These are phyloP conservation scores for Rhinogobio ventralis DNA, from an alignment of 2,797 vertebrate genomes.

Conservation along the genomic window DNA sequence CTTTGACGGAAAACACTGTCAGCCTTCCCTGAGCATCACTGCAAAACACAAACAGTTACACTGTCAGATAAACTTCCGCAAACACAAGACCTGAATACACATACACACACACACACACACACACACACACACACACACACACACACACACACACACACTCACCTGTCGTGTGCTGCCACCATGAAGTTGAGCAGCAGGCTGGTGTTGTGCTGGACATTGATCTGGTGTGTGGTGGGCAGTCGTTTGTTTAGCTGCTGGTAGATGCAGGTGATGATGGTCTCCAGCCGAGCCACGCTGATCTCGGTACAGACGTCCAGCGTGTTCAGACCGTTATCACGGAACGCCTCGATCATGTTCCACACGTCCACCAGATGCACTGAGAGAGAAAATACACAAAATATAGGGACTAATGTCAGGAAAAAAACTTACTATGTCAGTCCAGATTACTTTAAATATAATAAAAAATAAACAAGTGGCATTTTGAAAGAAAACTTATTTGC, in stretches of 20 bases:
- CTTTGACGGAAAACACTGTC: slow-evolving; percentile 92
- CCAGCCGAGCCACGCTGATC: slow-evolving; percentile 92
- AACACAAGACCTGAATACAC: slow-evolving; percentile 11
- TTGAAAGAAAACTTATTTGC: not conserved
- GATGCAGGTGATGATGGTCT: slow-evolving; percentile 95
- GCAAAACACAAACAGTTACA: slow-evolving; percentile 65
- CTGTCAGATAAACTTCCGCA: not conserved
- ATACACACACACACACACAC: slow-evolving; percentile 1
- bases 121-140: not conserved
- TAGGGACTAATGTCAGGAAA: not conserved
- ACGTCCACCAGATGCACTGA: slow-evolving; percentile 97
- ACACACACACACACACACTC: slow-evolving; percentile 24
- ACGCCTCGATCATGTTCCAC: slow-evolving; percentile 99
- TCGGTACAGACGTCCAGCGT: slow-evolving; percentile 89
- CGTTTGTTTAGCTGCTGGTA: slow-evolving; percentile 98
- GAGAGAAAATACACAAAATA: not conserved
- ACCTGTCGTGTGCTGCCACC: slow-evolving; percentile 88
- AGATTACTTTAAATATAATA: not conserved
- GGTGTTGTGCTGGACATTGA: slow-evolving; percentile 96
- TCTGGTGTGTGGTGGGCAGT: slow-evolving; percentile 95
- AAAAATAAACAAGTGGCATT: not conserved
- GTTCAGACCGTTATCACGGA: slow-evolving; percentile 97
- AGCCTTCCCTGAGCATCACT: slow-evolving; percentile 89
- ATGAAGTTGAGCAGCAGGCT: slow-evolving; percentile 92
- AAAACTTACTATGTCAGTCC: not conserved